Conservation (phyloP, 2,888 invertebrate genomes). For the Lithophane semibrunnea region DNA sequence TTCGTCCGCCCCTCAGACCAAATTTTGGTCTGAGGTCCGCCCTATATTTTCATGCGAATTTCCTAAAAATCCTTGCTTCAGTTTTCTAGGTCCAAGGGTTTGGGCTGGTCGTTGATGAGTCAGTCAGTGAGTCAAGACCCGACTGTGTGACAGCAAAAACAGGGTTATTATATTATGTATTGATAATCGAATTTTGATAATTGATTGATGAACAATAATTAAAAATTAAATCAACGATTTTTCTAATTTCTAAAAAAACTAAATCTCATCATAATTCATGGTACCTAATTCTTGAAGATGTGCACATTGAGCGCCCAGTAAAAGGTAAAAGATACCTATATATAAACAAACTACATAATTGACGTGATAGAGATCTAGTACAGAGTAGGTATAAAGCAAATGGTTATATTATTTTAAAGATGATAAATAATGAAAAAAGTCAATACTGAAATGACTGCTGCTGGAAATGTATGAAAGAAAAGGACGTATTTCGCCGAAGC, state of each 20-base stretch:
- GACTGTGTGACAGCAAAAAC: not conserved
- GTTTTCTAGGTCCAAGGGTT: not conserved
- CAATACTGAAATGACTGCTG: not conserved
- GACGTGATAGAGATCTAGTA: constrained; percentile 7
- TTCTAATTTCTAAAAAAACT: not conserved
- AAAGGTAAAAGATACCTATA: constrained; percentile 1
- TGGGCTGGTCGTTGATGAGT: not conserved
- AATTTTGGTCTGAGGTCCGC: too few relatives aligned
- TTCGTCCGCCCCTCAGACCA: too few relatives aligned
- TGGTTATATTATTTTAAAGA: not conserved
- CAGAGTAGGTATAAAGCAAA: not conserved
- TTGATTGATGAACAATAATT: constrained; percentile 5
- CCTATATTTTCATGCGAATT: not conserved
- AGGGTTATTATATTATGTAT: not conserved
- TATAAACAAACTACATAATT: constrained; percentile 10
- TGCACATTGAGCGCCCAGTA: not conserved
- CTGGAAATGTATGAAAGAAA: not conserved
- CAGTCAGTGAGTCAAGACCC: not conserved
- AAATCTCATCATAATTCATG: constrained; percentile 9
- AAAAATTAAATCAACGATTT: not conserved
- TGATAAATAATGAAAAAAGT: not conserved
- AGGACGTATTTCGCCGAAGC: not conserved
- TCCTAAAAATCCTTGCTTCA: not conserved
- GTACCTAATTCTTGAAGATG: not conserved
- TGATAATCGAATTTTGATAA: not conserved